Base-by-base conservation (phyloP, 64 coral and sea anemone genomes). In the Acropora yongei region DNA sequence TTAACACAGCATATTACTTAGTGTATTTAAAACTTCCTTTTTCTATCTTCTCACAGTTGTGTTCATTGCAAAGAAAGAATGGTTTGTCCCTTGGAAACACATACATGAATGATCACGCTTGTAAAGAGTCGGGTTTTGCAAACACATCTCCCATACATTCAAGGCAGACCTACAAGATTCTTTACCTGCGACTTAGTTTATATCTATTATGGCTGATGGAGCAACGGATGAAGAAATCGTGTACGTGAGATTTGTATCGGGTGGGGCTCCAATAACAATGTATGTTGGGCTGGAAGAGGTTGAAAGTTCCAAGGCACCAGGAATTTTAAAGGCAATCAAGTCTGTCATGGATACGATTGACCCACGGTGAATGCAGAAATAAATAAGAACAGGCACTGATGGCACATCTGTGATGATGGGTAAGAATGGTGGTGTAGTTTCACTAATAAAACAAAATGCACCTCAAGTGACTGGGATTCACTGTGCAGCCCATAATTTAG, bases 41-140 rank as follows among this genome's bases (percentile, higher is more conserved):
- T 83, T 92, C 90, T 92, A 49, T 85, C 41, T 86, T 92, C 63
- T 57, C 80, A 76, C 69, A 85, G 80, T 85, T 85, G 53, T 92
- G 90, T 77, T 92, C 71, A 17, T 60, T 77, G 18, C 81, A 68
- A 79, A 47, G 60, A 63, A 63, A 63, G 60, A 0, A 63, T 8
- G 60, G 60, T 63, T 55, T 63, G 14, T 63, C 60, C 89, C 74
- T 91, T 42, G 78, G 79, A 82, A 91, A 91, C 63, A 91, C 89
- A 83, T 91, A 91, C 57, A 80, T 83, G 45, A 83, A 91, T 45
- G 79, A 84, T 91, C 89, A 76, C 50, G 80, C 89, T 46, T 91
- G 79, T 74, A 83, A 91, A 90, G 87, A 90, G 77, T 90, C n/a
- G n/a, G n/a, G n/a, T n/a, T 90, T 90, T 90, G 77, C 78, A 78